Percentiles rank a stretch among this genome's conserved stretches.
These are phyloP conservation scores for Drosophila pandora DNA, from an alignment of 1,140 invertebrate genomes.

Conservation along the genomic window DNA sequence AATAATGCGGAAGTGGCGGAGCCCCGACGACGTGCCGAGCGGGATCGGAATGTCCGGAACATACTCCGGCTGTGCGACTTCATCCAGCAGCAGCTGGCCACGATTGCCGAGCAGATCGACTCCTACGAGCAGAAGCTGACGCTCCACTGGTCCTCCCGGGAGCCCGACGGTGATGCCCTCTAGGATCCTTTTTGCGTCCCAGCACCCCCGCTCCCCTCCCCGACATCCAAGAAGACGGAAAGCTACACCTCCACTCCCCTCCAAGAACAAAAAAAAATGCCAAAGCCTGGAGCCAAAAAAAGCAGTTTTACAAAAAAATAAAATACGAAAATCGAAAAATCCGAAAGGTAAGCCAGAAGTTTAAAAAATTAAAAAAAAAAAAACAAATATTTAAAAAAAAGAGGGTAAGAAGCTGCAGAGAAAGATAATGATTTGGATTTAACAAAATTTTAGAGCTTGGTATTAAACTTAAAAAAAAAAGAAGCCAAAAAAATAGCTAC, in stretches of 20 bases:
- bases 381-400: background rate
- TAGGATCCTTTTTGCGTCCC: background rate
- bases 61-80: background rate
- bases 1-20: background rate
- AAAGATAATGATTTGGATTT: background rate
- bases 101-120: background rate
- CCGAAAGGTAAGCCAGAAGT: too few species aligned
- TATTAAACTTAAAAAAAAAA: too few species aligned
- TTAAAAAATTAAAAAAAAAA: too few species aligned
- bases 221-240: background rate
- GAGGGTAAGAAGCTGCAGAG: background rate
- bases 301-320: too few species aligned
- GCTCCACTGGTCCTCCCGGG: background rate
- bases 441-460: background rate
- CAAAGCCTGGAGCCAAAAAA: too few species aligned
- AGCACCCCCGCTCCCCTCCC: background rate
- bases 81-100: background rate
- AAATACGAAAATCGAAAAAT: too few species aligned
- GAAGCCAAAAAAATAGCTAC: too few species aligned
- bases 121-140: background rate
- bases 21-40: background rate
- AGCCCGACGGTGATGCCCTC: background rate
- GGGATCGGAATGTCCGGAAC: background rate
- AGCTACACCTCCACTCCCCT: too few species aligned
- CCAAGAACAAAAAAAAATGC: too few species aligned